phyloP scores from a whole-genome alignment of 2,113 vertebrate species.

The Theropithecus gelada region DNA sequence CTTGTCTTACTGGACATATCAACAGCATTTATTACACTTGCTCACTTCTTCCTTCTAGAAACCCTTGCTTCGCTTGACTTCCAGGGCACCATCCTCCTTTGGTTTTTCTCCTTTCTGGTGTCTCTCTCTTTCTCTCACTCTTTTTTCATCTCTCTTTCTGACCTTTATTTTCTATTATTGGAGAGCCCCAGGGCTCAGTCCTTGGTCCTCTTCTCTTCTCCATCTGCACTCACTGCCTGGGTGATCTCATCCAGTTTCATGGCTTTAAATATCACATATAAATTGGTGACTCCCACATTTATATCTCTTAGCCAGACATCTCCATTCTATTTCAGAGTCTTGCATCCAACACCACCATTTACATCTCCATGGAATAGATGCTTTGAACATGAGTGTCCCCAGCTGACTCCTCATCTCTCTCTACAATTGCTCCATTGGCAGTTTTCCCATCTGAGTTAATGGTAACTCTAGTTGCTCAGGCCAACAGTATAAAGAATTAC shows the following conservation, averaged over 20 bases:
- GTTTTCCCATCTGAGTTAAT: not conserved
- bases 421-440: not conserved
- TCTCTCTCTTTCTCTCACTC: not conserved
- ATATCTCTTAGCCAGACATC: not conserved
- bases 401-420: not conserved
- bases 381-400: not conserved
- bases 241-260: not conserved
- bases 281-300: not conserved
- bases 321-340: not conserved
- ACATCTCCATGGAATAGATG: not conserved
- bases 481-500: not conserved
- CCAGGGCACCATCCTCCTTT: not conserved
- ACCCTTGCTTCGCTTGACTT: not conserved
- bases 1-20: not conserved
- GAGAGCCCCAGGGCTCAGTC: not conserved
- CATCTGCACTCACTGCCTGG: not conserved
- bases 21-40: not conserved
- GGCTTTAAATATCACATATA: not conserved
- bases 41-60: not conserved
- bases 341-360: not conserved
- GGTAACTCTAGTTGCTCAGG: not conserved
- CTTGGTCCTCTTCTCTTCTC: not conserved
- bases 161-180: not conserved
- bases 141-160: not conserved
- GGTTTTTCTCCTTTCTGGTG: not conserved